phyloP scores from a whole-genome alignment of 1,140 invertebrate species.

The Ips typographus region DNA sequence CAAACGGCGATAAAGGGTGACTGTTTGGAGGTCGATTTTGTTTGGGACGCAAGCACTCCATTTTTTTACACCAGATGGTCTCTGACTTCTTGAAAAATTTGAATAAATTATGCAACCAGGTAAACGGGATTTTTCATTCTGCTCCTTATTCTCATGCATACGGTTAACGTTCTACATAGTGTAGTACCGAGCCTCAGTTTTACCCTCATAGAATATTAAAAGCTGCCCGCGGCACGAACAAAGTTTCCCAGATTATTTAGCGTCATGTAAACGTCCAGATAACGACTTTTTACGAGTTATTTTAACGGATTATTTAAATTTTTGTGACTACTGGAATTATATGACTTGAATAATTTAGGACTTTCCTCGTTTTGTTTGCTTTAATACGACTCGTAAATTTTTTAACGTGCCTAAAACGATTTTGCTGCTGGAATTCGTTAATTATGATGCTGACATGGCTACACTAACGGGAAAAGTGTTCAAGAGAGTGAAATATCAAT shows the following conservation, averaged over 20 bases:
- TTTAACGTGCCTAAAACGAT: too few species aligned
- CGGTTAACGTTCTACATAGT: not conserved
- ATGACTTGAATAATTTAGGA: too few species aligned
- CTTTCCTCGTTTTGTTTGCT: too few species aligned
- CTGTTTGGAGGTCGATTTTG: not conserved
- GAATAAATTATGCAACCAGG: not conserved
- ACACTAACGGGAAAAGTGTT: too few species aligned
- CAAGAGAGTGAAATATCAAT: too few species aligned
- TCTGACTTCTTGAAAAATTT: not conserved
- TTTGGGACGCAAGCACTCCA: not conserved
- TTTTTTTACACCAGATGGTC: conserved; percentile 8
- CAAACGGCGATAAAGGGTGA: conserved; percentile 16
- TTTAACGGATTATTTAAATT: conserved; percentile 27
- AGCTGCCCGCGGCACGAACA: conserved; percentile 9
- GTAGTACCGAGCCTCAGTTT: conserved; percentile 1
- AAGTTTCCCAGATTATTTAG: conserved; percentile 19
- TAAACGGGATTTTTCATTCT: not conserved
- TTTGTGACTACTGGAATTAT: conserved; percentile 23
- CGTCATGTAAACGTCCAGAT: conserved; percentile 34
- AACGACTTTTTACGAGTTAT: conserved; percentile 23
- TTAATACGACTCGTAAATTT: too few species aligned
- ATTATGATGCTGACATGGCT: too few species aligned
- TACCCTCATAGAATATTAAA: conserved; percentile 26
- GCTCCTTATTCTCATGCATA: not conserved
- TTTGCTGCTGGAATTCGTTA: too few species aligned